phyloP scores from a whole-genome alignment of 2,888 invertebrate species.

The Pollenia griseotomentosa region DNA sequence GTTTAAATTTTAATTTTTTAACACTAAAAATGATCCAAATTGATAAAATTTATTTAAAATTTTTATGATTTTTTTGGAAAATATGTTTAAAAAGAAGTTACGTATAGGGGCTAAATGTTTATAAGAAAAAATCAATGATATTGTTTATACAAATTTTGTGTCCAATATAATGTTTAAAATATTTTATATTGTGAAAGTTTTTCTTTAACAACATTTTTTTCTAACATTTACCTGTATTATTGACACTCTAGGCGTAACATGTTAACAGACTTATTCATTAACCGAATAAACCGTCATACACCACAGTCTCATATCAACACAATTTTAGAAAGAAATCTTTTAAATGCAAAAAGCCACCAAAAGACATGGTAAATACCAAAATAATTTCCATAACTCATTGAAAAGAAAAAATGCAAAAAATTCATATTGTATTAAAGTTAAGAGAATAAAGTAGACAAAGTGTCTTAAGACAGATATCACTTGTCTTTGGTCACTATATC shows the following conservation, averaged over 20 bases:
- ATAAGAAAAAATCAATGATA: too few species aligned
- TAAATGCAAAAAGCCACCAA: neutral
- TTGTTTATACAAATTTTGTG: too few species aligned
- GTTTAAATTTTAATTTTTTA: neutral
- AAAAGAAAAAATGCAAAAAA: neutral
- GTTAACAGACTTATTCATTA: neutral
- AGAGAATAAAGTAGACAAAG: conserved; percentile 6
- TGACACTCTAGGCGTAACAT: conserved; percentile 28
- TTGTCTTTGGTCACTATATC: neutral
- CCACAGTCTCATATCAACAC: too few species aligned
- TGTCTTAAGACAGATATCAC: neutral
- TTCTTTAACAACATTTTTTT: neutral
- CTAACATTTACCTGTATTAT: conserved; percentile 22
- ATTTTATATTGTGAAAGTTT: conserved; percentile 39
- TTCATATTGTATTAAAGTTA: neutral
- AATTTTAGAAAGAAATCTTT: conserved; percentile 11
- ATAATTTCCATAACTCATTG: conserved; percentile 20
- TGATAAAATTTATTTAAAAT: too few species aligned
- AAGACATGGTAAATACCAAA: neutral
- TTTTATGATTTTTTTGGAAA: too few species aligned
- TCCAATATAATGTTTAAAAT: too few species aligned
- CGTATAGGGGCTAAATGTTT: too few species aligned
- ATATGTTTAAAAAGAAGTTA: too few species aligned
- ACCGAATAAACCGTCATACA: too few species aligned
- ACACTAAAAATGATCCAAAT: neutral